phyloP scores from a whole-genome alignment of 1,140 invertebrate genomes.

The Musca vetustissima region DNA sequence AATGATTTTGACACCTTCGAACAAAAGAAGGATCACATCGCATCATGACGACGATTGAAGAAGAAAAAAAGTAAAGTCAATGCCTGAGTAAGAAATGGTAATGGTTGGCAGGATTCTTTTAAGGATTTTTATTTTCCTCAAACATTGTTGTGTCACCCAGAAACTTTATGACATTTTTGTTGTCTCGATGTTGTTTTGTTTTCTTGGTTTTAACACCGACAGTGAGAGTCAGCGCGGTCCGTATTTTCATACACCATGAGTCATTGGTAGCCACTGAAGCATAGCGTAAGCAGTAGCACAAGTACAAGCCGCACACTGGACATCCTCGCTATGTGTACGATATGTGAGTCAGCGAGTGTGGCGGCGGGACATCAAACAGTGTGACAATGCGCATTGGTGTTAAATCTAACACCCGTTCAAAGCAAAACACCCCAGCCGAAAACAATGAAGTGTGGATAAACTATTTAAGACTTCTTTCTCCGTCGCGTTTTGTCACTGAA shows the following conservation, averaged over 20 bases:
- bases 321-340: too few species aligned
- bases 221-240: background rate
- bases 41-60: background rate
- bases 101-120: slow-evolving; percentile 6
- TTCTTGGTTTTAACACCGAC: background rate
- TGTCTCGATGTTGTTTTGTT: background rate
- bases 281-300: background rate
- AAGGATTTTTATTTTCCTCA: slow-evolving; percentile 5
- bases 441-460: slow-evolving; percentile 18
- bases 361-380: slow-evolving; percentile 16
- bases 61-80: background rate
- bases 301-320: background rate
- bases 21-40: background rate
- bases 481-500: background rate
- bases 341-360: background rate
- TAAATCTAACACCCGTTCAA: slow-evolving; percentile 17
- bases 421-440: background rate
- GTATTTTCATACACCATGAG: background rate
- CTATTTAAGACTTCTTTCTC: background rate
- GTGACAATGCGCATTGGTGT: background rate
- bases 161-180: slow-evolving; percentile 14
- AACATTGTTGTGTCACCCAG: slow-evolving; percentile 9
- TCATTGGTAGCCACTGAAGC: background rate
- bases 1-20: slow-evolving; percentile 30
- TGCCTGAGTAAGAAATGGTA: background rate